Conservation (phyloP, 64 coral and sea anemone species). For the Stichodactyla helianthus region DNA sequence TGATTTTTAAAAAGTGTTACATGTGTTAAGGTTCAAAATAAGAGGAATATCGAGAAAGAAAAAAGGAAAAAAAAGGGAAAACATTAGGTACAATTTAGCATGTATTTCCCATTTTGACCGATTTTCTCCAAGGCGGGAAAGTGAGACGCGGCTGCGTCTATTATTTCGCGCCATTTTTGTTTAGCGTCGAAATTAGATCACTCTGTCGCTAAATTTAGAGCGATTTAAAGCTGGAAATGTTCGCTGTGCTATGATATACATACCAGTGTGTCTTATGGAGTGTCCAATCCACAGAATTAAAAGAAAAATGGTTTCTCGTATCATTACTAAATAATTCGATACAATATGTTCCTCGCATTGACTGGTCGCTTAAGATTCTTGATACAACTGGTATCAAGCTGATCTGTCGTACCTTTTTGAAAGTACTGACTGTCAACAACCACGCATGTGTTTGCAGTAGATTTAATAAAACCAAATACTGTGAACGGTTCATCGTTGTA, state of each 20-base stretch:
- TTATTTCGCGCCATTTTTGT: neutral
- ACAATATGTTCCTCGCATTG: neutral
- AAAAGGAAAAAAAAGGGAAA: no score
- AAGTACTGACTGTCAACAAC: neutral
- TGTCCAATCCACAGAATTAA: neutral
- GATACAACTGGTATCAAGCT: neutral
- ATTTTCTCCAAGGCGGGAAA: neutral
- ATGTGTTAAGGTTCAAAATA: no score
- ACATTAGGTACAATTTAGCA: neutral
- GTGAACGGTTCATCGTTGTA: neutral
- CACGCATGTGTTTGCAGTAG: neutral
- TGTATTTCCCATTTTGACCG: neutral
- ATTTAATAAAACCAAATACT: neutral
- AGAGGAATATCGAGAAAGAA: no score
- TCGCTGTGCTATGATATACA: neutral
- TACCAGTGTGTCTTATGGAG: neutral
- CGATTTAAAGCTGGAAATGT: neutral
- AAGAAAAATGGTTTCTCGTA: neutral
- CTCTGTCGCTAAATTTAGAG: neutral
- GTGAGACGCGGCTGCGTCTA: neutral
- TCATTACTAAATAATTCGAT: neutral
- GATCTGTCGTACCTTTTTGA: neutral
- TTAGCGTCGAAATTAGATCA: neutral
- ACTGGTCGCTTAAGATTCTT: neutral
- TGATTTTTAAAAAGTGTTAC: neutral